Percentiles rank a stretch among this genome's conserved stretches.
Evolutionary conservation across 64 coral and sea anemone species (phyloP).

Genomic region (Cladopsammia gracilis): DNA sequence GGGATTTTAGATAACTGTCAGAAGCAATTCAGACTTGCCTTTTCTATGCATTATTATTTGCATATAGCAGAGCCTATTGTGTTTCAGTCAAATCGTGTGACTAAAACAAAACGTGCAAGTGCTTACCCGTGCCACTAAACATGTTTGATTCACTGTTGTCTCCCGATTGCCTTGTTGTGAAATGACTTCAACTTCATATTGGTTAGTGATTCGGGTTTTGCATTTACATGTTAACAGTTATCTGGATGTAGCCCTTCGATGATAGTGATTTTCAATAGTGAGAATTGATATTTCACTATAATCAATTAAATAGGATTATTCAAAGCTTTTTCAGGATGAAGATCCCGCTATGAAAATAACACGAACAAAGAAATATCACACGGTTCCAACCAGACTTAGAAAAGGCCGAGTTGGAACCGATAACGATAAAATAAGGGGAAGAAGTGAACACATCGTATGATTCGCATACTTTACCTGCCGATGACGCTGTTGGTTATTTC

Average conservation of each 20-base stretch:
- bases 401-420: not conserved
- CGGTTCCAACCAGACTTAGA: not conserved
- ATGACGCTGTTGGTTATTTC: constrained; percentile 50
- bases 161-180: not conserved
- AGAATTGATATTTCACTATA: constrained; percentile 1
- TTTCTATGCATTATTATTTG: constrained; percentile 24
- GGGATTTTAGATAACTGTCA: constrained; percentile 25
- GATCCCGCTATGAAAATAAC: not conserved
- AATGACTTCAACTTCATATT: constrained; percentile 7
- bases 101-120: constrained; percentile 1
- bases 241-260: not conserved
- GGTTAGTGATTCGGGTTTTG: constrained; percentile 4
- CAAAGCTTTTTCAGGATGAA: not conserved
- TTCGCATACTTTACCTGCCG: not conserved
- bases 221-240: not conserved
- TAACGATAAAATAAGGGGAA: constrained; percentile 1
- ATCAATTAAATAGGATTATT: not conserved
- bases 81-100: constrained; percentile 4
- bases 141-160: not conserved
- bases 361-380: not conserved
- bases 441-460: constrained; percentile 1
- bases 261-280: constrained; percentile 5
- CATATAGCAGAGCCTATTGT: constrained; percentile 32
- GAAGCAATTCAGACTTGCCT: constrained; percentile 23
- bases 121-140: not conserved